Percentiles rank a stretch among this genome's conserved stretches.
Conservation (phyloP, 2,797 vertebrate species). For the Myotis planiceps region DNA sequence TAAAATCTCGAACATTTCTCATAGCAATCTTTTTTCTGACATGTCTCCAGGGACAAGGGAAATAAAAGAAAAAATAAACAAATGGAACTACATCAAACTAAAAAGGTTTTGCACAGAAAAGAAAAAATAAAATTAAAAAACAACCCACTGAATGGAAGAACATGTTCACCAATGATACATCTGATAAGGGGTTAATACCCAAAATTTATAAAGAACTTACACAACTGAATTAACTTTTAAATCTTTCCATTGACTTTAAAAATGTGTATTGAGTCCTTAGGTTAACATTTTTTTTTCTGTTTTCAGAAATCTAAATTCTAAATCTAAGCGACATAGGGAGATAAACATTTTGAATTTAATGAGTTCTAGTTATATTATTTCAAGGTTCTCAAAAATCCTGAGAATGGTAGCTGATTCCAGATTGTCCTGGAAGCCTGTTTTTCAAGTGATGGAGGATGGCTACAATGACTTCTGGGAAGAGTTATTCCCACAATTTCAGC, state of each 20-base stretch:
- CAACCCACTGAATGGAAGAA: background rate
- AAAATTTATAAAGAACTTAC: background rate
- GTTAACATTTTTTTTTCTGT: background rate
- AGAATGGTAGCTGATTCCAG: background rate
- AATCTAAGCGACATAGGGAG: background rate
- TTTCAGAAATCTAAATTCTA: slow-evolving; percentile 29
- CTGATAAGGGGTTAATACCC: background rate
- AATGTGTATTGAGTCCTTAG: background rate
- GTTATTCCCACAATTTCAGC: background rate
- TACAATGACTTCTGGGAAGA: background rate
- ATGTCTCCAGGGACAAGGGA: background rate
- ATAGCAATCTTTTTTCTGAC: background rate
- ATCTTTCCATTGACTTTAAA: background rate
- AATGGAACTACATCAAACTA: background rate
- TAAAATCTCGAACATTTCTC: background rate
- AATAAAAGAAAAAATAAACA: background rate
- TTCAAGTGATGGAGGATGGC: background rate
- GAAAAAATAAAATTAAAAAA: background rate
- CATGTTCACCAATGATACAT: background rate
- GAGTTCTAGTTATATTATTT: slow-evolving; percentile 9
- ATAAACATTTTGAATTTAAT: background rate
- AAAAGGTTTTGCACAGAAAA: background rate
- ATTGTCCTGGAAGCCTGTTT: background rate
- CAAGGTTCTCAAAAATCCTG: background rate
- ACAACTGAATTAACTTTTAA: background rate